phyloP scores from a whole-genome alignment of 2,797 vertebrate genomes.

The Hyperoplus immaculatus region DNA sequence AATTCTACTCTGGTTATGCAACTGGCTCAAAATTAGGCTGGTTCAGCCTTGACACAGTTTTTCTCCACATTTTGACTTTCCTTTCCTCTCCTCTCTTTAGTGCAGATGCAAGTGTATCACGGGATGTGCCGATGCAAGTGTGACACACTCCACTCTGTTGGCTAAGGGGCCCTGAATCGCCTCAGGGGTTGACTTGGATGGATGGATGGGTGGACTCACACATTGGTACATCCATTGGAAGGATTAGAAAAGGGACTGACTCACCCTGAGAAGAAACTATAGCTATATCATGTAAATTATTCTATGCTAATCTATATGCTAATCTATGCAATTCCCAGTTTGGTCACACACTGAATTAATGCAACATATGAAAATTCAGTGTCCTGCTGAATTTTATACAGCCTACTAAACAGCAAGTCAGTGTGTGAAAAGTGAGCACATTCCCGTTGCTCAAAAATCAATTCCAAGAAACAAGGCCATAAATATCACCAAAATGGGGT shows the following conservation, averaged over 20 bases:
- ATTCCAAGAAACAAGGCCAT: conserved; percentile 33
- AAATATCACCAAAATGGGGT: conserved; percentile 48
- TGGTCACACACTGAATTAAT: conserved; percentile 30
- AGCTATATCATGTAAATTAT: conserved; percentile 17
- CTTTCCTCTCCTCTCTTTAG: too few relatives aligned
- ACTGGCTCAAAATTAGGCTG: too few relatives aligned
- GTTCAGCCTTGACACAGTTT: too few relatives aligned
- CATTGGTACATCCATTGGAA: conserved; percentile 1
- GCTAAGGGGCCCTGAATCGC: background rate
- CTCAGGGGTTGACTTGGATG: background rate
- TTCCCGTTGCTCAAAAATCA: conserved; percentile 41
- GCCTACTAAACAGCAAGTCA: conserved; percentile 36
- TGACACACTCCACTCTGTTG: background rate
- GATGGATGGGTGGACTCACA: background rate
- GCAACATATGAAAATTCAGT: conserved; percentile 50
- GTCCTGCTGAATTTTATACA: conserved; percentile 40
- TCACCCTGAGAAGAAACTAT: background rate
- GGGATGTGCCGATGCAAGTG: too few relatives aligned
- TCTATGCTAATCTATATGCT: conserved; percentile 52
- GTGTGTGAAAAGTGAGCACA: conserved; percentile 26
- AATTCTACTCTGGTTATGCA: too few relatives aligned
- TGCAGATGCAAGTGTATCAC: too few relatives aligned
- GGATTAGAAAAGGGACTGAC: too few relatives aligned
- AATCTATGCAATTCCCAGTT: conserved; percentile 25
- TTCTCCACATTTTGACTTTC: too few relatives aligned